phyloP scores from a whole-genome alignment of 1,140 invertebrate genomes.

The Diprion similis region DNA sequence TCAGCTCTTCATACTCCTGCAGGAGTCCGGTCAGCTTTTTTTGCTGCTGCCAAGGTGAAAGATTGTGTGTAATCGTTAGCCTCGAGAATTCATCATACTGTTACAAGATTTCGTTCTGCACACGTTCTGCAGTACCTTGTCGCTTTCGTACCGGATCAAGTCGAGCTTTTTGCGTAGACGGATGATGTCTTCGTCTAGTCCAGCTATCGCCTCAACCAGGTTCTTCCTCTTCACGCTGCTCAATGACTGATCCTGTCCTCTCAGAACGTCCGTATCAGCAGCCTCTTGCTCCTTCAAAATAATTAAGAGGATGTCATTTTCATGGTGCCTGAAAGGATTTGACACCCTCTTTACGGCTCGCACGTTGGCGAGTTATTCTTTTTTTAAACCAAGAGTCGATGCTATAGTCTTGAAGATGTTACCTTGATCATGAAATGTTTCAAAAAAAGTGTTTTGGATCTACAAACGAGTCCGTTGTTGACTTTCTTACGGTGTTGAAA shows the following conservation, averaged over 20 bases:
- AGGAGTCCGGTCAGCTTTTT: slow-evolving; percentile 63
- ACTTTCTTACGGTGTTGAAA: no score
- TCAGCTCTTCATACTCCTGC: slow-evolving; percentile 66
- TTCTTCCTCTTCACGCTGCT: slow-evolving; percentile 52
- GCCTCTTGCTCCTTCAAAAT: slow-evolving; percentile 55
- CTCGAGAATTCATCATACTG: not conserved
- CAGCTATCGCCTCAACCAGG: slow-evolving; percentile 65
- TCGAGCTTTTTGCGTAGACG: slow-evolving; percentile 78
- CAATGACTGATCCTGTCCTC: slow-evolving; percentile 45
- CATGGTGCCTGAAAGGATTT: no score
- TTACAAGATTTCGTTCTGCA: not conserved
- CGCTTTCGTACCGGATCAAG: slow-evolving; percentile 72
- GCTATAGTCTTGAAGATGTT: no score
- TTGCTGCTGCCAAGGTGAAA: slow-evolving; percentile 54
- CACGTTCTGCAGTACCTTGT: slow-evolving; percentile 53
- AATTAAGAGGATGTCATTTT: slow-evolving; percentile 23
- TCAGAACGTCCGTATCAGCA: slow-evolving; percentile 42
- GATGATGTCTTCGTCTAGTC: slow-evolving; percentile 77
- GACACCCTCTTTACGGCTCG: no score
- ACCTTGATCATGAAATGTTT: no score
- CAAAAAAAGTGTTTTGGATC: no score
- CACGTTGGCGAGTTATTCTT: no score
- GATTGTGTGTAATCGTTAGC: not conserved
- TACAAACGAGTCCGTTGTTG: no score
- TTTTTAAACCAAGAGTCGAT: no score